Evolutionary conservation across 2,113 vertebrate species (phyloP).

Genomic region (Neogale vison): DNA sequence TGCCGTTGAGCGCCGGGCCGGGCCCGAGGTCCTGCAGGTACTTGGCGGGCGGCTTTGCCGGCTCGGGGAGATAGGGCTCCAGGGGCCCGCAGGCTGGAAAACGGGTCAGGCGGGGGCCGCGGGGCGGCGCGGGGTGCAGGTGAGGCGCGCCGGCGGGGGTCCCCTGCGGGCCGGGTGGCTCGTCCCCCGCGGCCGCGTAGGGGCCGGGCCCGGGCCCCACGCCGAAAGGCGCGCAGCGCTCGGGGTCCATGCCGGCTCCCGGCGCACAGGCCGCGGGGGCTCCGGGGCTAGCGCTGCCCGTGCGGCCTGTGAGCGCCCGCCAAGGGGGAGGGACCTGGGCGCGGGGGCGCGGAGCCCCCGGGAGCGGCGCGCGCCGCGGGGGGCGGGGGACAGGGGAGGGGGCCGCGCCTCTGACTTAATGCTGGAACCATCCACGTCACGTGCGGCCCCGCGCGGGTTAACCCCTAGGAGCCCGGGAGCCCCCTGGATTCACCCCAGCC

Average conservation of each 20-base stretch:
- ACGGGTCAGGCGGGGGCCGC: conserved; percentile 66
- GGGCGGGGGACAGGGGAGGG: conserved; percentile 35
- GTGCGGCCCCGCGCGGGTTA: conserved; percentile 73
- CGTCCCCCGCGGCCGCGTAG: conserved; percentile 60
- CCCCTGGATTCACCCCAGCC: conserved; percentile 44
- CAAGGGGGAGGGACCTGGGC: conserved; percentile 78
- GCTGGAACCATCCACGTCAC: conserved; percentile 80
- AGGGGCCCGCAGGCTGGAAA: conserved; percentile 72
- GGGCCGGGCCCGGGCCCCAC: conserved; percentile 77
- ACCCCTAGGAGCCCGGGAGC: conserved; percentile 76
- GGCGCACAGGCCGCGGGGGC: conserved; percentile 70
- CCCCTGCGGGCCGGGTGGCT: conserved; percentile 80
- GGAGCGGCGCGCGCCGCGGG: conserved; percentile 73
- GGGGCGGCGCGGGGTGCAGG: conserved; percentile 78
- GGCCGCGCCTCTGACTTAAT: conserved; percentile 73
- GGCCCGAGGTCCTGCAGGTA: conserved; percentile 86
- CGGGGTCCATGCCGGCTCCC: conserved; percentile 87
- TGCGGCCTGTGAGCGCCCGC: conserved; percentile 66
- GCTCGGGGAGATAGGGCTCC: conserved; percentile 80
- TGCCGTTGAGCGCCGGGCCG: conserved; percentile 81
- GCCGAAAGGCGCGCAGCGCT: conserved; percentile 87
- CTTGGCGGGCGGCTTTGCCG: conserved; percentile 85
- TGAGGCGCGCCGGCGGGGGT: conserved; percentile 71
- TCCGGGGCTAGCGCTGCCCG: conserved; percentile 61
- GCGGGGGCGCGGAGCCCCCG: conserved; percentile 75